Conservation (phyloP, 2,797 vertebrate species). For the Mallotus villosus region DNA sequence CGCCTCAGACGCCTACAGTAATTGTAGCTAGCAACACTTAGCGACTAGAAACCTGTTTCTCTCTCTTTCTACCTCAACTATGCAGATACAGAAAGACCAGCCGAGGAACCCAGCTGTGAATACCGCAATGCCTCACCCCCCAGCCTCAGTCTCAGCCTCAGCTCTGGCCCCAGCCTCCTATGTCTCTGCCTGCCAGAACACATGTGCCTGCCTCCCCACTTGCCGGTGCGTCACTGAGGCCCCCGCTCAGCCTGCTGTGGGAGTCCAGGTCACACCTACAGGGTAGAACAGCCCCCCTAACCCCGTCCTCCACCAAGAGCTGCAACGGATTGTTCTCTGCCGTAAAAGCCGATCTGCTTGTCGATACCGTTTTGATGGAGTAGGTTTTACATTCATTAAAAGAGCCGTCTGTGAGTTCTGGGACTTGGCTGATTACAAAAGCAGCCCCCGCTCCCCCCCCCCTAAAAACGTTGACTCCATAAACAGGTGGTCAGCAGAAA, state of each 20-base stretch:
- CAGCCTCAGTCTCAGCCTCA: neutral
- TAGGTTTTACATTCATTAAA: slow-evolving; percentile 32
- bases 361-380: slow-evolving; percentile 34
- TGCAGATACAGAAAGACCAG: slow-evolving; percentile 26
- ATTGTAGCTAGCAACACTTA: slow-evolving; percentile 22
- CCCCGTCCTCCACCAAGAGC: slow-evolving; percentile 13
- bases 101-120: slow-evolving; percentile 40
- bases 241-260: slow-evolving; percentile 25
- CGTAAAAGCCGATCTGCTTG: slow-evolving; percentile 23
- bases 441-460: slow-evolving; percentile 31
- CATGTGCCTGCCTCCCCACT: slow-evolving; percentile 48
- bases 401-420: slow-evolving; percentile 31
- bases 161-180: slow-evolving; percentile 3
- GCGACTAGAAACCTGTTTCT: slow-evolving; percentile 19
- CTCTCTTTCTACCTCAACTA: slow-evolving; percentile 27
- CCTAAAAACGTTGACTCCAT: slow-evolving; percentile 42
- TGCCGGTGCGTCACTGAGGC: slow-evolving; percentile 37
- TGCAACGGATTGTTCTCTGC: slow-evolving; percentile 26
- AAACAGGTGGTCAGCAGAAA: slow-evolving; percentile 66
- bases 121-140: slow-evolving; percentile 15
- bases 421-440: slow-evolving; percentile 64
- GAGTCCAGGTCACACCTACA: slow-evolving; percentile 31
- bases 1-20: slow-evolving; percentile 32
- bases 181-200: slow-evolving; percentile 36
- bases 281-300: slow-evolving; percentile 20